Evolutionary conservation across 2,113 vertebrate species (phyloP).

Genomic region (Callorhinus ursinus): DNA sequence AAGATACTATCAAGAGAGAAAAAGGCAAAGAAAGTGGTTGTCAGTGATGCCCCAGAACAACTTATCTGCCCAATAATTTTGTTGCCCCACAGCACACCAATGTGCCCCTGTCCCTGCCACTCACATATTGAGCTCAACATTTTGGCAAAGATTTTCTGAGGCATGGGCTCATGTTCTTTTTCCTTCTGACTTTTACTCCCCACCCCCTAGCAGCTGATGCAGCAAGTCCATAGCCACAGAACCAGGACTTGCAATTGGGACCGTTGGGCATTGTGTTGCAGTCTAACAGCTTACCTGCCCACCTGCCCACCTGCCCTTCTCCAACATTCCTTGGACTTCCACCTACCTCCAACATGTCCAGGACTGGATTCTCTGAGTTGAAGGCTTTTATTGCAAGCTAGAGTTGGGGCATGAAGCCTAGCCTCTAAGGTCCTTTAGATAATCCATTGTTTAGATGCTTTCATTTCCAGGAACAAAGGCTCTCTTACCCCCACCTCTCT

Average conservation of each 20-base stretch:
- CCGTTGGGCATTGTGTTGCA: background rate
- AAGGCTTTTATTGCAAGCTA: slow-evolving; percentile 56
- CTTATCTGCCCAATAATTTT: background rate
- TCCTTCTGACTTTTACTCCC: background rate
- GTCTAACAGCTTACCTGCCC: background rate
- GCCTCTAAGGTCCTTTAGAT: slow-evolving; percentile 67
- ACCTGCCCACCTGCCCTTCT: background rate
- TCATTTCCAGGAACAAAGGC: slow-evolving; percentile 84
- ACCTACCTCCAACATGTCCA: background rate
- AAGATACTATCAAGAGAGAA: background rate
- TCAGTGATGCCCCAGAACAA: background rate
- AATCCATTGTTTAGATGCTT: slow-evolving; percentile 71
- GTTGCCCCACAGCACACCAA: background rate
- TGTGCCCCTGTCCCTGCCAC: background rate
- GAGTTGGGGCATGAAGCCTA: slow-evolving; percentile 61
- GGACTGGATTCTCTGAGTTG: slow-evolving; percentile 61
- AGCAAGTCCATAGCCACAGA: background rate
- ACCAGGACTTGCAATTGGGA: background rate
- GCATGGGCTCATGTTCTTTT: background rate
- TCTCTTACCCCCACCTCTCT: background rate
- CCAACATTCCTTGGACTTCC: background rate
- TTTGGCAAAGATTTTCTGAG: background rate
- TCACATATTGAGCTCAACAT: background rate
- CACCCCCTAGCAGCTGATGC: background rate
- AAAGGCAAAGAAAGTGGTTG: background rate